A percentile compares a stretch with the other conserved stretches of the same genome.
These are phyloP conservation scores for Heteropelma amictum DNA, from an alignment of 2,888 invertebrate genomes.

Conservation along the genomic window DNA sequence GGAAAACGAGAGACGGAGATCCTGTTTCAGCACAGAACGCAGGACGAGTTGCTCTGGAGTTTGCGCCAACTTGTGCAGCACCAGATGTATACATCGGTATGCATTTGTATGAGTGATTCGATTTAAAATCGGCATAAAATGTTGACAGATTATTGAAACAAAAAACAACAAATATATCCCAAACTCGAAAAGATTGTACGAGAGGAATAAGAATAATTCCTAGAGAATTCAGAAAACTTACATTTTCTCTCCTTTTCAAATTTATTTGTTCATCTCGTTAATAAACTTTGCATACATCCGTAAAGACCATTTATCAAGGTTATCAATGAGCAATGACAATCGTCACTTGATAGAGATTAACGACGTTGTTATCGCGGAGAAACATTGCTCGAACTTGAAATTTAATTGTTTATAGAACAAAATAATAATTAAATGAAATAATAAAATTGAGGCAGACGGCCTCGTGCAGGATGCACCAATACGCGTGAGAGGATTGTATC, in stretches of 20 bases:
- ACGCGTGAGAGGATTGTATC: slow-evolving; percentile 11
- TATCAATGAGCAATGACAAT: too few species aligned
- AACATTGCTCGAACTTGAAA: too few species aligned
- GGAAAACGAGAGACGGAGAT: slow-evolving; percentile 33
- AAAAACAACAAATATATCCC: not conserved
- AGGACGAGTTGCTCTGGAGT: slow-evolving; percentile 43
- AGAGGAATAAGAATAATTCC: too few species aligned
- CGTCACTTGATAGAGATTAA: too few species aligned
- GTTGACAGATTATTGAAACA: not conserved
- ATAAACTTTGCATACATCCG: too few species aligned
- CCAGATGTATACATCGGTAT: slow-evolving; percentile 1
- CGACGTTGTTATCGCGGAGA: too few species aligned
- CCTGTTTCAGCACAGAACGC: slow-evolving; percentile 45
- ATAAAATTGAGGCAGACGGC: too few species aligned
- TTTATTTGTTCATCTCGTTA: too few species aligned
- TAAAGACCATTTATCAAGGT: too few species aligned
- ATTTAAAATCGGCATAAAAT: not conserved
- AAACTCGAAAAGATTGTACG: too few species aligned
- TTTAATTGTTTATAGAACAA: not conserved
- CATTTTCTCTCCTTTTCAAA: too few species aligned
- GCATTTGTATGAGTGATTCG: not conserved
- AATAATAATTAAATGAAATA: not conserved
- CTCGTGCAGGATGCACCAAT: not conserved
- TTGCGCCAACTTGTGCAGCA: slow-evolving; percentile 16
- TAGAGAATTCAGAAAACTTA: too few species aligned